Conservation (phyloP, 2,113 vertebrate species). For the Bos javanicus region DNA sequence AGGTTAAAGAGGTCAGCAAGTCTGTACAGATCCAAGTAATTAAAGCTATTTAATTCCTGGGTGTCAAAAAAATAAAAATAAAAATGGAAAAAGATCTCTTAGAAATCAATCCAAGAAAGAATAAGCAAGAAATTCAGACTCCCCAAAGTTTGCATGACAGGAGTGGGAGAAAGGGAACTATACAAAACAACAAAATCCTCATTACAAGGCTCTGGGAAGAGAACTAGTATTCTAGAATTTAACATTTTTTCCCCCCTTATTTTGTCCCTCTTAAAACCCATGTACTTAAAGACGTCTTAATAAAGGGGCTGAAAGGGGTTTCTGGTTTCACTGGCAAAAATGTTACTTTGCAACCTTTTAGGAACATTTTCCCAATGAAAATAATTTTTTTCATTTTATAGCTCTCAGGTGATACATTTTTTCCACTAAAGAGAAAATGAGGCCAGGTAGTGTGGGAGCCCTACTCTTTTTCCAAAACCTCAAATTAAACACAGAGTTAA, state of each 20-base stretch:
- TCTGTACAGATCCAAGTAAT: slow-evolving; percentile 98
- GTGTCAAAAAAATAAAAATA: slow-evolving; percentile 55
- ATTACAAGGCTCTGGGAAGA: neutral
- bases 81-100: slow-evolving; percentile 62
- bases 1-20: slow-evolving; percentile 98
- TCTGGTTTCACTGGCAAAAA: neutral
- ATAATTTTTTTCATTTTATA: neutral
- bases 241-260: neutral
- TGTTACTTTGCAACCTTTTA: neutral
- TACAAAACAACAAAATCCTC: neutral
- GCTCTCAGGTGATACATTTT: neutral
- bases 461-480: neutral
- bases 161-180: neutral
- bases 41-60: slow-evolving; percentile 96
- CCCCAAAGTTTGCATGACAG: neutral
- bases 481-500: neutral
- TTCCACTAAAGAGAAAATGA: neutral
- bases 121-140: slow-evolving; percentile 56
- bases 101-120: slow-evolving; percentile 55
- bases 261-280: slow-evolving; percentile 13
- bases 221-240: slow-evolving; percentile 39
- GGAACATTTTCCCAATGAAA: slow-evolving; percentile 2
- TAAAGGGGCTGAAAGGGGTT: neutral
- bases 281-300: neutral
- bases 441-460: neutral